A percentile compares a stretch with the other conserved stretches of the same genome.
Evolutionary conservation across 2,113 vertebrate species (phyloP).

Genomic region (Gorsachius goisagi): DNA sequence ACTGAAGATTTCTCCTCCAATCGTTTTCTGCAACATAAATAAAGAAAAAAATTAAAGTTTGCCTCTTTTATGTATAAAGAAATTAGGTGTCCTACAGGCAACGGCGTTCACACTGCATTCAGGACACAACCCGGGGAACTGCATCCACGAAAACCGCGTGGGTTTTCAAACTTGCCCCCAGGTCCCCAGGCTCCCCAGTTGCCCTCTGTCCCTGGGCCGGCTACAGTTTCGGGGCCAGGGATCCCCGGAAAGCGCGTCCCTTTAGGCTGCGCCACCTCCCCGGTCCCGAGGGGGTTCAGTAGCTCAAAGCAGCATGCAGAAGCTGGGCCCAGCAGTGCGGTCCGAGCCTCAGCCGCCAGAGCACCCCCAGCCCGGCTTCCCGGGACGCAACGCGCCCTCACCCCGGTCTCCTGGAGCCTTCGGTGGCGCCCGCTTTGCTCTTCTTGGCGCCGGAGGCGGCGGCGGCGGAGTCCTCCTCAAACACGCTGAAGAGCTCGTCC

Average conservation of each 20-base stretch:
- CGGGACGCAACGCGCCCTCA: conserved; percentile 17
- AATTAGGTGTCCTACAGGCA: rapidly evolving
- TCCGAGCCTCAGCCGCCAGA: rapidly evolving
- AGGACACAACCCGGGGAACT: not conserved
- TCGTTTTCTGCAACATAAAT: conserved; percentile 70
- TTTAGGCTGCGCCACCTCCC: not conserved
- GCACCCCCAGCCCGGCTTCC: rapidly evolving
- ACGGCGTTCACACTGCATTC: rapidly evolving
- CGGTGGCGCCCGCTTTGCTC: not conserved
- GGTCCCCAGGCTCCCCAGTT: rapidly evolving
- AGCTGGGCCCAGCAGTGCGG: rapidly evolving
- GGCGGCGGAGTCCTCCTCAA: conserved; percentile 82
- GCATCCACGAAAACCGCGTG: rapidly evolving
- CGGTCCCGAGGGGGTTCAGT: rapidly evolving
- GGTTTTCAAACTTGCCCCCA: not conserved
- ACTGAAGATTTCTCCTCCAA: conserved; percentile 57
- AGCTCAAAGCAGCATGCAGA: no score
- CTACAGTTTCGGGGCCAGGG: rapidly evolving
- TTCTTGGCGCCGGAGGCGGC: conserved; percentile 61
- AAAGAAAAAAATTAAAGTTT: rapidly evolving
- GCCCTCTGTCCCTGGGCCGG: rapidly evolving
- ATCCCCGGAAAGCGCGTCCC: rapidly evolving
- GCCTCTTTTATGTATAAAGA: rapidly evolving
- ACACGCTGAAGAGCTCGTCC: conserved; percentile 93
- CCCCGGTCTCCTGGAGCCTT: conserved; percentile 63